Conservation (phyloP, 2,113 vertebrate genomes). For the Pimephales promelas region DNA sequence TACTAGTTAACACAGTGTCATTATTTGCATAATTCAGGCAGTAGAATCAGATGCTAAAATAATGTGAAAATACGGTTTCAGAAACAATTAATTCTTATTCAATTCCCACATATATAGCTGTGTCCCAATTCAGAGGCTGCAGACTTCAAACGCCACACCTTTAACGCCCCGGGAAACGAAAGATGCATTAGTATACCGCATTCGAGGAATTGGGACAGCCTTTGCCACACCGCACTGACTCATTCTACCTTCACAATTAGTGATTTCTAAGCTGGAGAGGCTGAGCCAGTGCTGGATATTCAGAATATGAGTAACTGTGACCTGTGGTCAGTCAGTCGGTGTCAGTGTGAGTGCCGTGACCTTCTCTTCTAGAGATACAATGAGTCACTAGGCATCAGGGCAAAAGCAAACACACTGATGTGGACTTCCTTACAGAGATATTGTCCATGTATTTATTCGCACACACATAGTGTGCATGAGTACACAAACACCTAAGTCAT, state of each 20-base stretch:
- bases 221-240: too few relatives aligned
- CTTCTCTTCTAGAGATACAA: background rate
- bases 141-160: too few relatives aligned
- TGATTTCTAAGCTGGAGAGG: background rate
- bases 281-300: background rate
- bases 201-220: too few relatives aligned
- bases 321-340: background rate
- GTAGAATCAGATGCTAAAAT: background rate
- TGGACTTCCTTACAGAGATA: background rate
- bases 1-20: background rate
- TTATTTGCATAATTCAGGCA: slow-evolving; percentile 4
- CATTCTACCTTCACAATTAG: too few relatives aligned
- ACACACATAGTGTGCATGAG: background rate
- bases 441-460: background rate
- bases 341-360: background rate
- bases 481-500: too few relatives aligned
- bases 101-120: background rate
- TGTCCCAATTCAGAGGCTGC: too few relatives aligned
- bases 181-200: too few relatives aligned
- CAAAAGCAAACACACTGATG: slow-evolving; percentile 15
- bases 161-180: too few relatives aligned
- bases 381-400: slow-evolving; percentile 13
- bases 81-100: background rate
- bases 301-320: slow-evolving; percentile 20
- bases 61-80: background rate